Percentiles rank a stretch among this genome's conserved stretches.
Conservation (phyloP, 1,140 invertebrate species). For the Zelostemma sp. region DNA sequence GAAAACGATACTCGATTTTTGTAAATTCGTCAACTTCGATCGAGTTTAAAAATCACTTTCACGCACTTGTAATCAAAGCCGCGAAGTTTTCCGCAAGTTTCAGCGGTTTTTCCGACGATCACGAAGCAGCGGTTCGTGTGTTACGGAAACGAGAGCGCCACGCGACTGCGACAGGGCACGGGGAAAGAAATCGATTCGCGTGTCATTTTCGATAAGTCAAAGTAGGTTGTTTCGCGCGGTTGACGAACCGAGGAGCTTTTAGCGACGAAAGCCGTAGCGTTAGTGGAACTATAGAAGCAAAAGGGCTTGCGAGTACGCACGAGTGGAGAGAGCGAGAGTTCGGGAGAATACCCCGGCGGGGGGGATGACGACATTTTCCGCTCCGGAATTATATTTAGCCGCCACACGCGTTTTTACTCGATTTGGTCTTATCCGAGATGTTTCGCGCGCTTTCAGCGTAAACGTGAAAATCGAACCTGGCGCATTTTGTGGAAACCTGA, state of each 20-base stretch:
- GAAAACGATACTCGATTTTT: too few species aligned
- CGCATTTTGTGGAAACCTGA: too few species aligned
- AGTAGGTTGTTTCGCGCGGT: conserved; percentile 44
- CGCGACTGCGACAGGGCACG: too few species aligned
- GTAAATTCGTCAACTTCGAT: too few species aligned
- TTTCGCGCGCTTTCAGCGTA: conserved; percentile 2
- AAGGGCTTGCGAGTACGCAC: background rate
- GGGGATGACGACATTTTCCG: conserved; percentile 19
- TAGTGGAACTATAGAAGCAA: background rate
- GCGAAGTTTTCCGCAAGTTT: too few species aligned
- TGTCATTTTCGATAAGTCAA: conserved; percentile 40
- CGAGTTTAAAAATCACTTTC: too few species aligned
- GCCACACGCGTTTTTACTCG: conserved; percentile 41
- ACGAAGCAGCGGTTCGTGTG: too few species aligned
- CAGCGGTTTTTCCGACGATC: too few species aligned
- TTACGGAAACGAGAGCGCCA: too few species aligned
- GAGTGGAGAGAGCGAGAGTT: conserved; percentile 4
- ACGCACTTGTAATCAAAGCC: too few species aligned
- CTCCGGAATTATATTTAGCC: conserved; percentile 36
- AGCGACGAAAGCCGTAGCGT: conserved; percentile 17
- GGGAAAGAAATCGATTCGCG: conserved; percentile 28
- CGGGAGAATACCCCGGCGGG: conserved; percentile 26
- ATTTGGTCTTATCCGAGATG: conserved; percentile 23
- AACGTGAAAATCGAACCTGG: background rate
- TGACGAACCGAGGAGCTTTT: conserved; percentile 12